These are phyloP conservation scores for Forficula auricularia DNA, from an alignment of 1,140 invertebrate species.

Conservation along the genomic window DNA sequence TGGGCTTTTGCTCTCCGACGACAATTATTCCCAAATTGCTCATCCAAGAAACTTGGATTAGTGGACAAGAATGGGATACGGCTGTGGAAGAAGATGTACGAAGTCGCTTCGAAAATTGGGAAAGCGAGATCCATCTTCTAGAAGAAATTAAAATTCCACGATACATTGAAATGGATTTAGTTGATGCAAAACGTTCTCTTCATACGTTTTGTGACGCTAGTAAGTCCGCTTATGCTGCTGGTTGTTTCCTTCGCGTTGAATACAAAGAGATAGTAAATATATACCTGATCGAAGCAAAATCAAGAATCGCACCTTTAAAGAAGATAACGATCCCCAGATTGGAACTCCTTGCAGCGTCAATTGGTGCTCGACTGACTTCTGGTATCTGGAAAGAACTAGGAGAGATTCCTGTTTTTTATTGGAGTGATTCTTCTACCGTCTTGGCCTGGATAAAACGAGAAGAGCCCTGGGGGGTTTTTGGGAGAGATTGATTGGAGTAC, in stretches of 20 bases:
- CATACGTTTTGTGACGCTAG: slow-evolving; percentile 23
- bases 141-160: slow-evolving; percentile 15
- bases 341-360: slow-evolving; percentile 21
- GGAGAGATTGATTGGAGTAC: slow-evolving; percentile 12
- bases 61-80: slow-evolving; percentile 15
- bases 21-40: slow-evolving; percentile 16
- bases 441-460: slow-evolving; percentile 18
- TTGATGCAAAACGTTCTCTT: slow-evolving; percentile 7
- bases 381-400: slow-evolving; percentile 10
- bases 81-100: slow-evolving; percentile 6
- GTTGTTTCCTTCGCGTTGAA: slow-evolving; percentile 16
- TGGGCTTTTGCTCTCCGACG: slow-evolving; percentile 19
- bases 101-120: slow-evolving; percentile 14
- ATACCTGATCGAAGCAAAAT: slow-evolving; percentile 19
- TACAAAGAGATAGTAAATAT: slow-evolving; percentile 4
- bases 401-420: slow-evolving; percentile 10
- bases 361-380: slow-evolving; percentile 18
- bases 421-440: slow-evolving; percentile 21
- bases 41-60: slow-evolving; percentile 16
- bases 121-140: slow-evolving; percentile 10
- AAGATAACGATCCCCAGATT: slow-evolving; percentile 19
- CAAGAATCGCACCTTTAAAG: slow-evolving; percentile 19
- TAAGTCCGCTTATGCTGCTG: slow-evolving; percentile 18
- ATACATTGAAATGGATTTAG: slow-evolving; percentile 8
- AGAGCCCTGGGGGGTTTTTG: slow-evolving; percentile 15